phyloP scores from a whole-genome alignment of 2,888 invertebrate species.

The Drosophila formosana region DNA sequence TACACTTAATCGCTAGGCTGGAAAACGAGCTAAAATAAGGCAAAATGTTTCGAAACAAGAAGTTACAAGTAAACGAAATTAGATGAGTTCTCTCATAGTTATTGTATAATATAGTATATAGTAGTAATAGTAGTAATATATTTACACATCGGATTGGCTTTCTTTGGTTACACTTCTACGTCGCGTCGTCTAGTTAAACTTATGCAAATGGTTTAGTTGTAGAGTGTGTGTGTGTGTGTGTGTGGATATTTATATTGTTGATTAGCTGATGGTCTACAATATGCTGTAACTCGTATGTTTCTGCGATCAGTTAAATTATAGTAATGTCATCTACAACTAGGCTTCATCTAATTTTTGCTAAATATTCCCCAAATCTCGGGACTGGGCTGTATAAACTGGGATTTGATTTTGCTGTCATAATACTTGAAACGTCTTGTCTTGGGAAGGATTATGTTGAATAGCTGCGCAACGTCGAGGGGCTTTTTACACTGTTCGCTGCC shows the following conservation, averaged over 20 bases:
- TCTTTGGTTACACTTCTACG: slow-evolving; percentile 55
- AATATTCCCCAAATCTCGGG: slow-evolving; percentile 33
- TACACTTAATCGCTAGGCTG: slow-evolving; percentile 53
- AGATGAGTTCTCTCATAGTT: slow-evolving; percentile 20
- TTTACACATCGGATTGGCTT: slow-evolving; percentile 55
- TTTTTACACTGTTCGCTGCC: slow-evolving; percentile 30
- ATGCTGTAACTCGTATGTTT: slow-evolving; percentile 15
- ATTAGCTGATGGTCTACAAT: slow-evolving; percentile 38
- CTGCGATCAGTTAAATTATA: slow-evolving; percentile 50
- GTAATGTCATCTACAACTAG: slow-evolving; percentile 19
- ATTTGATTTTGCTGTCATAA: slow-evolving; percentile 8
- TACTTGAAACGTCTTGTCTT: not conserved
- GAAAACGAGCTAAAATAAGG: slow-evolving; percentile 57
- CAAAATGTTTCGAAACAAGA: slow-evolving; percentile 41
- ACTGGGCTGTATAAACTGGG: slow-evolving; percentile 34
- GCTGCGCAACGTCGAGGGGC: slow-evolving; percentile 3
- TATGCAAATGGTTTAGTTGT: slow-evolving; percentile 19
- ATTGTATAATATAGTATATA: not conserved
- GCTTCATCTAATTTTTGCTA: slow-evolving; percentile 53
- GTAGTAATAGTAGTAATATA: slow-evolving; percentile 35
- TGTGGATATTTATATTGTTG: slow-evolving; percentile 20
- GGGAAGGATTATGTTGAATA: not conserved
- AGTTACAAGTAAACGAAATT: slow-evolving; percentile 25
- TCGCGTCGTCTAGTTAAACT: slow-evolving; percentile 35
- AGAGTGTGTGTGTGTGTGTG: slow-evolving; percentile 18